Conservation (phyloP, 2,888 invertebrate genomes). For the Meiosimyza decipiens region DNA sequence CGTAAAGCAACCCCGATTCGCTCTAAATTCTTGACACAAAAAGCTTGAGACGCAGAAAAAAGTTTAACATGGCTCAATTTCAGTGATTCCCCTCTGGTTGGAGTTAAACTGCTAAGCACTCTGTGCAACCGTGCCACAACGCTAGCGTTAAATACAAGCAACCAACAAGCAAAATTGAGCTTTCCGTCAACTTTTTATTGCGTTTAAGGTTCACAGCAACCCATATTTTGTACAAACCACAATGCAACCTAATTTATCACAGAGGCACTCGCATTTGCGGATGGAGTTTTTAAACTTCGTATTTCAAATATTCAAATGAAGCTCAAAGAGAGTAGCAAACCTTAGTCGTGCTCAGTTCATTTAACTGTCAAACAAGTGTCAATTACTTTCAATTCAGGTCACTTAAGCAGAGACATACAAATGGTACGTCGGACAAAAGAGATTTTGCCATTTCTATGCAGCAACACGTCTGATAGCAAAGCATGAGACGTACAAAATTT, state of each 20-base stretch:
- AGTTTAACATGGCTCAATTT: too few species aligned
- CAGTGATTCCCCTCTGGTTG: too few species aligned
- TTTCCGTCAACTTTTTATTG: conserved; percentile 10
- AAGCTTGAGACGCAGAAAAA: too few species aligned
- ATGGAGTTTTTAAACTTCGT: conserved; percentile 9
- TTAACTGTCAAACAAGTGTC: conserved; percentile 42
- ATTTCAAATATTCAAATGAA: conserved; percentile 16
- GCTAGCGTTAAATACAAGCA: neutral
- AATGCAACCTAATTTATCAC: conserved; percentile 5
- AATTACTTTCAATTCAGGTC: conserved; percentile 43
- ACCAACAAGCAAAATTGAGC: conserved; percentile 3
- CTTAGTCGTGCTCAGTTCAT: conserved; percentile 34
- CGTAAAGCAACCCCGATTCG: too few species aligned
- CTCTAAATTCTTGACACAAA: too few species aligned
- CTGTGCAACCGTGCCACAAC: too few species aligned
- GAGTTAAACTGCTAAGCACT: too few species aligned
- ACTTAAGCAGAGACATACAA: conserved; percentile 18
- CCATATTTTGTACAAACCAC: conserved; percentile 15
- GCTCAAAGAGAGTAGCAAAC: conserved; percentile 11
- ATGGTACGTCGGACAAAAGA: too few species aligned
- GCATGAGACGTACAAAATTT: too few species aligned
- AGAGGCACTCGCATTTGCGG: neutral
- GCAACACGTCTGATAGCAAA: too few species aligned
- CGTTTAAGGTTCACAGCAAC: conserved; percentile 18
- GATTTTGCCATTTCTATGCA: too few species aligned